Evolutionary conservation across 2,888 invertebrate genomes (phyloP).

Genomic region (Lepetodrilus schrolli): DNA sequence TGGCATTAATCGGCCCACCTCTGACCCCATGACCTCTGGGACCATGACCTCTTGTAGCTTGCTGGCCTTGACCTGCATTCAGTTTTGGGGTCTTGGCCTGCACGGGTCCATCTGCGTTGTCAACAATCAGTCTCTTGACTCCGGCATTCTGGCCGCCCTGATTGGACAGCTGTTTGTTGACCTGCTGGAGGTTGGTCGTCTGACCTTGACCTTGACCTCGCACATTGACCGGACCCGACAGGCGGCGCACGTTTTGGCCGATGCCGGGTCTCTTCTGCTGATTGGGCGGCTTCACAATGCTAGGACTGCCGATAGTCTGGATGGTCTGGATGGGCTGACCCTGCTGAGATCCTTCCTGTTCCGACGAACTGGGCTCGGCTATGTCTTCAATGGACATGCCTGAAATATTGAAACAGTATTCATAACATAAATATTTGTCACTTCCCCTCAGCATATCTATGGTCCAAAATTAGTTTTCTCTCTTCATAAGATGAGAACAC

Average conservation of each 20-base stretch:
- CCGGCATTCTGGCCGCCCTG: not conserved
- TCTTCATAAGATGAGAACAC: too few species aligned
- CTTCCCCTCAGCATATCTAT: too few species aligned
- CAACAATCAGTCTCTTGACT: not conserved
- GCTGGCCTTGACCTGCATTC: not conserved
- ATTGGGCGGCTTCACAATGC: not conserved
- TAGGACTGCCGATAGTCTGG: not conserved
- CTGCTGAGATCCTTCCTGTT: not conserved
- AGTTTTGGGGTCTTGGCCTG: not conserved
- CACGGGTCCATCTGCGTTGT: not conserved
- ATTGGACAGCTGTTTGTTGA: not conserved
- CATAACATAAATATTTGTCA: not conserved
- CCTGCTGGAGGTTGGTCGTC: not conserved
- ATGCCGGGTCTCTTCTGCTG: not conserved
- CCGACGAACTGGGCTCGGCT: conserved; percentile 1
- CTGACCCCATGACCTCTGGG: not conserved
- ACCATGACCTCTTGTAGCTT: not conserved
- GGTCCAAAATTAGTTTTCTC: too few species aligned
- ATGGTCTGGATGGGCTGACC: conserved; percentile 8
- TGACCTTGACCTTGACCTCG: not conserved
- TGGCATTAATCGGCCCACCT: not conserved
- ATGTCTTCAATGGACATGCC: conserved; percentile 16
- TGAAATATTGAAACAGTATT: not conserved
- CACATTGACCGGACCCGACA: not conserved
- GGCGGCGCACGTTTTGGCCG: not conserved